phyloP scores from a whole-genome alignment of 2,113 vertebrate species.

The Dipodomys merriami region DNA sequence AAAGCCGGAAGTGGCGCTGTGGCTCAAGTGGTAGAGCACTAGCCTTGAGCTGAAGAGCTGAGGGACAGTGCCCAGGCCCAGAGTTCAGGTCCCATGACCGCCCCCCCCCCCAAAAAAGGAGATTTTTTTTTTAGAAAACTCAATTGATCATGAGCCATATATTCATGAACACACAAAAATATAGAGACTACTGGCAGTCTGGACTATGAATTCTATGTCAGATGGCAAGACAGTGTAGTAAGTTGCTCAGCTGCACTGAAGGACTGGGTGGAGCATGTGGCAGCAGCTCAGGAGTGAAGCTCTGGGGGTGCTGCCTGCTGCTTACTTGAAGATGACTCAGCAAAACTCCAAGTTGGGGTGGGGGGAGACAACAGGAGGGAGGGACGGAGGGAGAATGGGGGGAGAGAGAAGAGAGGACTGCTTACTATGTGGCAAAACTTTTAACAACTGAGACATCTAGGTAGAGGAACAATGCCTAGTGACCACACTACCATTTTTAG shows the following conservation, averaged over 20 bases:
- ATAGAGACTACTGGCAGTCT: not conserved
- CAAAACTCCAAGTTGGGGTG: not conserved
- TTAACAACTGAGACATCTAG: not conserved
- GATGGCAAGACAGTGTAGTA: not conserved
- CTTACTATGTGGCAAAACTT: not conserved
- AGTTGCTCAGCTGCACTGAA: not conserved
- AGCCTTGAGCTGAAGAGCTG: no score
- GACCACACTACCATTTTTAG: not conserved
- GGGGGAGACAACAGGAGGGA: not conserved
- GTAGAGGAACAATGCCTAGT: not conserved
- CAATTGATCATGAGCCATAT: not conserved
- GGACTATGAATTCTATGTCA: not conserved
- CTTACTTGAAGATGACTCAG: slow-evolving; percentile 38
- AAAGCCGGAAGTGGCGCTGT: no score
- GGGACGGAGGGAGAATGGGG: not conserved
- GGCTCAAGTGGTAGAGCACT: no score
- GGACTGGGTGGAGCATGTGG: no score
- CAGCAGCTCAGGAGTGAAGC: not conserved
- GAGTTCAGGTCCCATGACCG: no score
- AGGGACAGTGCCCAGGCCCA: no score
- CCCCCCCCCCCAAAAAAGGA: no score
- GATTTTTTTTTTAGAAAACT: not conserved
- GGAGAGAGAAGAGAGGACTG: not conserved
- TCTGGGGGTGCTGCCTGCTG: not conserved
- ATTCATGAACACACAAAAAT: not conserved